Conservation (phyloP, 2,888 invertebrate genomes). For the Odontocerum albicorne region DNA sequence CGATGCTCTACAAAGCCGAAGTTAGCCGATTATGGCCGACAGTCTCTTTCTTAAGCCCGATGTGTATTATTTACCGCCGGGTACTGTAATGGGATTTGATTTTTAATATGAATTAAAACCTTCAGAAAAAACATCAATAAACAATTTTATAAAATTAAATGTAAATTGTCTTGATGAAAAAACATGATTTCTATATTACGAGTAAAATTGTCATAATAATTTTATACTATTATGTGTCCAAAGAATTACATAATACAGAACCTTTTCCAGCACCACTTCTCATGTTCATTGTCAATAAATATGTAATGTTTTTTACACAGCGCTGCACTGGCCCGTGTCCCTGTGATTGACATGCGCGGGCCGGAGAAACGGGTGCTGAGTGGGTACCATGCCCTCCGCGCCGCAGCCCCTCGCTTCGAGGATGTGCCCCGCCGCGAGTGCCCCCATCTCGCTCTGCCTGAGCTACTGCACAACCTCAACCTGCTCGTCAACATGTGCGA, state of each 20-base stretch:
- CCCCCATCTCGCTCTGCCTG: conserved; percentile 78
- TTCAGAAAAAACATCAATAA: no score
- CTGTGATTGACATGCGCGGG: conserved; percentile 99
- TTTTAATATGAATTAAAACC: no score
- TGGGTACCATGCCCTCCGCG: conserved; percentile 89
- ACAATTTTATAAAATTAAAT: no score
- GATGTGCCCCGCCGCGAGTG: conserved; percentile 64
- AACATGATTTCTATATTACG: no score
- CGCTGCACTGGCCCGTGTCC: conserved; percentile 79
- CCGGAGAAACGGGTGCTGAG: conserved; percentile 89
- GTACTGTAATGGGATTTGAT: no score
- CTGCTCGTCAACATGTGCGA: conserved; percentile 91
- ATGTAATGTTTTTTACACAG: conserved; percentile 40
- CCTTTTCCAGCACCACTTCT: background rate
- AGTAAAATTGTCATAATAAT: no score
- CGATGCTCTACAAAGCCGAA: no score
- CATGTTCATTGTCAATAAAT: background rate
- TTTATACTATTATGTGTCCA: background rate
- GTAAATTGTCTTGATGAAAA: no score
- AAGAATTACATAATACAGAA: background rate
- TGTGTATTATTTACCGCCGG: no score
- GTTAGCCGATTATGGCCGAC: no score
- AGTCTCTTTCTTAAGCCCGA: no score
- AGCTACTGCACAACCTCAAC: conserved; percentile 89
- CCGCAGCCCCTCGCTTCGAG: conserved; percentile 66